A percentile compares a stretch with the other conserved stretches of the same genome.
Evolutionary conservation across 2,888 invertebrate species (phyloP).

Genomic region (Eurois occulta): DNA sequence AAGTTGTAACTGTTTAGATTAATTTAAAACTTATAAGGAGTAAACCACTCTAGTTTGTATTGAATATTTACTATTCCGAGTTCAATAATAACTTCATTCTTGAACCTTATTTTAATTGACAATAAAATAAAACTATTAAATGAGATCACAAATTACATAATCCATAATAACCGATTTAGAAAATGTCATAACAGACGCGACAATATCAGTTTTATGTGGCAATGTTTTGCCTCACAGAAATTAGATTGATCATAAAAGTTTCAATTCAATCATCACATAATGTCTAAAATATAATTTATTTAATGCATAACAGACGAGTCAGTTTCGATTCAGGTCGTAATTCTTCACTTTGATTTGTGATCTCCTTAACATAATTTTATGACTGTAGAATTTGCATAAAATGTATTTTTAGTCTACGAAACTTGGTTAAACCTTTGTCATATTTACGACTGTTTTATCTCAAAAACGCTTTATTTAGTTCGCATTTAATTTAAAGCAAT

Average conservation of each 20-base stretch:
- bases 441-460: slow-evolving; percentile 55
- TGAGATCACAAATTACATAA: slow-evolving; percentile 43
- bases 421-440: slow-evolving; percentile 39
- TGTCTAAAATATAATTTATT: slow-evolving; percentile 65
- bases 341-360: slow-evolving; percentile 64
- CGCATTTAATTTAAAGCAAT: slow-evolving; percentile 42
- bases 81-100: background rate
- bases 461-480: slow-evolving; percentile 40
- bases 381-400: slow-evolving; percentile 65
- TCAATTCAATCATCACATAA: slow-evolving; percentile 63
- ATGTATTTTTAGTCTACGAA: slow-evolving; percentile 51
- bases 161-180: slow-evolving; percentile 44
- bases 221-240: slow-evolving; percentile 52
- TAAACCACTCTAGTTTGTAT: background rate
- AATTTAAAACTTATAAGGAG: slow-evolving; percentile 4
- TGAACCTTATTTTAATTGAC: background rate
- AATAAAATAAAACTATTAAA: slow-evolving; percentile 42
- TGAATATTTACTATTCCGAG: slow-evolving; percentile 9
- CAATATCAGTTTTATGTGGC: slow-evolving; percentile 50
- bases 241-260: slow-evolving; percentile 62
- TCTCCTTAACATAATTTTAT: slow-evolving; percentile 68
- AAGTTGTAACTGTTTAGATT: slow-evolving; percentile 11
- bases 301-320: slow-evolving; percentile 56
- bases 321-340: slow-evolving; percentile 45
- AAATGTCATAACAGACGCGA: slow-evolving; percentile 57